Conservation (phyloP, 2,888 invertebrate genomes). For the Notodonta ziczac region DNA sequence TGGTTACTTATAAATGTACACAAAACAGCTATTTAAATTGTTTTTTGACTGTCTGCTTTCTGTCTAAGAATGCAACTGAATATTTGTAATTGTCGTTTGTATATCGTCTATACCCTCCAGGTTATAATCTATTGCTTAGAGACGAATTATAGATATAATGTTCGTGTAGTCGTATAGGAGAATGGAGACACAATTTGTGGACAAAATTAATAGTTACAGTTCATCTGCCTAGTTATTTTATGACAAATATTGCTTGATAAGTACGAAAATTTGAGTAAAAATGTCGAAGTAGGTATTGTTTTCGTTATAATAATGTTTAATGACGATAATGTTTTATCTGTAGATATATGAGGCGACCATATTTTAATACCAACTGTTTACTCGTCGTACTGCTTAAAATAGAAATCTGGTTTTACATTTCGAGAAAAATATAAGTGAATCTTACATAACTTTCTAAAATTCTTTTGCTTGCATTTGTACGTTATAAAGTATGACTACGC, state of each 20-base stretch:
- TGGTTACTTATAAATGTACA: constrained; percentile 16
- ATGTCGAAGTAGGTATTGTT: too few relatives aligned
- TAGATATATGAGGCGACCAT: not conserved
- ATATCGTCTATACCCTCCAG: not conserved
- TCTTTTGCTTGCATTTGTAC: constrained; percentile 29
- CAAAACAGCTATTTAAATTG: constrained; percentile 23
- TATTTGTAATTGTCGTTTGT: not conserved
- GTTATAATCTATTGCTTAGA: not conserved
- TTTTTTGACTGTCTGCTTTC: constrained; percentile 28
- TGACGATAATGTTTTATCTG: too few relatives aligned
- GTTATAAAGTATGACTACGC: constrained; percentile 39
- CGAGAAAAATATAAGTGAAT: constrained; percentile 34
- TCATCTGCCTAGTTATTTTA: too few relatives aligned
- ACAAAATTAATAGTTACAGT: too few relatives aligned
- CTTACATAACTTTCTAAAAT: constrained; percentile 46
- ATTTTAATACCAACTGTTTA: not conserved
- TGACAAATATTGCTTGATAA: not conserved
- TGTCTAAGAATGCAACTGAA: constrained; percentile 24
- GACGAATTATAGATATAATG: not conserved
- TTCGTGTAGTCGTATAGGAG: not conserved
- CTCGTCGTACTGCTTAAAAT: not conserved
- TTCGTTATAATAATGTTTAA: too few relatives aligned
- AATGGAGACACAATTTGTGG: too few relatives aligned
- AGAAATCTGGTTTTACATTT: constrained; percentile 2
- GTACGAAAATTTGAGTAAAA: too few relatives aligned